These are phyloP conservation scores for Lycodopsis pacificus DNA, from an alignment of 2,797 vertebrate genomes.

Conservation along the genomic window DNA sequence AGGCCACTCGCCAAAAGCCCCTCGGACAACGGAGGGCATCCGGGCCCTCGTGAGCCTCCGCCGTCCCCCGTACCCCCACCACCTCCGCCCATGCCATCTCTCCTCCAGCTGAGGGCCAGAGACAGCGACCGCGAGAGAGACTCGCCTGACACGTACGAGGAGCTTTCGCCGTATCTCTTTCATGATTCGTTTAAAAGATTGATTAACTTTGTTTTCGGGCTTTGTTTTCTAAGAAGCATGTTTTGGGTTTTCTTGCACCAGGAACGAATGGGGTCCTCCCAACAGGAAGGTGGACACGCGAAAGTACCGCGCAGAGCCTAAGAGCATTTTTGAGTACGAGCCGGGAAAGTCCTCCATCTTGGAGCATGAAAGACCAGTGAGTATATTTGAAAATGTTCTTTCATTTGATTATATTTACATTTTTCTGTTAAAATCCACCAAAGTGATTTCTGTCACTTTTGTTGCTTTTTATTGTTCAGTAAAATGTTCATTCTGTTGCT, in stretches of 20 bases:
- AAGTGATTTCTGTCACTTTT: conserved; percentile 12
- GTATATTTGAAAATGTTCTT: conserved; percentile 59
- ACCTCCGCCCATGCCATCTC: conserved; percentile 86
- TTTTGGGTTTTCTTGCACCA: conserved; percentile 56
- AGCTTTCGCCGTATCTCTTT: background rate
- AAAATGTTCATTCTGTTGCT: background rate
- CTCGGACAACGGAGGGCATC: conserved; percentile 86
- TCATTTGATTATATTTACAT: background rate
- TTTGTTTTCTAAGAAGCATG: conserved; percentile 4
- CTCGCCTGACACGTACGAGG: conserved; percentile 89
- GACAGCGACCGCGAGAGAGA: conserved; percentile 87
- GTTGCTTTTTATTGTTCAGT: conserved; percentile 4
- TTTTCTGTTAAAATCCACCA: background rate
- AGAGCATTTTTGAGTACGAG: conserved; percentile 99
- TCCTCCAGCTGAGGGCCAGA: conserved; percentile 88
- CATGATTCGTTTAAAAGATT: background rate
- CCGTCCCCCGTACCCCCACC: conserved; percentile 89
- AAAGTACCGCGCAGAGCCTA: conserved; percentile 96
- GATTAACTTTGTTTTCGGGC: background rate
- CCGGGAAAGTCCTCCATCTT: conserved; percentile 98
- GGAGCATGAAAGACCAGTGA: conserved; percentile 96
- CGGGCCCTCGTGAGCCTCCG: conserved; percentile 82
- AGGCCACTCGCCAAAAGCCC: conserved; percentile 93
- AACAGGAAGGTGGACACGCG: conserved; percentile 98
- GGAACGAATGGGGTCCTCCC: conserved; percentile 97